Conservation (phyloP, 2,797 vertebrate species). For the Avahi laniger region DNA sequence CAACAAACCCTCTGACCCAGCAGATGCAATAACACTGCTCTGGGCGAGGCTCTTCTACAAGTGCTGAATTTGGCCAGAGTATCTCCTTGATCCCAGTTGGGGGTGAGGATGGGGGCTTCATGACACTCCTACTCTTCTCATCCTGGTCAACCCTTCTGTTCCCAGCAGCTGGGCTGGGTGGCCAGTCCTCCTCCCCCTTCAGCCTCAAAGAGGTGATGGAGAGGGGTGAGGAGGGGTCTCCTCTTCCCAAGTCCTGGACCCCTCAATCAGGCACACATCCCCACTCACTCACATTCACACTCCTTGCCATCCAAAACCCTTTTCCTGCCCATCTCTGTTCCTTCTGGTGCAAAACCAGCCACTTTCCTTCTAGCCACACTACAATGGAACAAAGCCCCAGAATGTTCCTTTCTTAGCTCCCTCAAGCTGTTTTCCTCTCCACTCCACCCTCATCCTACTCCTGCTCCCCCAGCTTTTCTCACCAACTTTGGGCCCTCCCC, state of each 20-base stretch:
- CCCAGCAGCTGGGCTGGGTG: neutral
- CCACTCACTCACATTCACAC: neutral
- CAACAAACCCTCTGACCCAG: slow-evolving; percentile 31
- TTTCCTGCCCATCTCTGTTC: neutral
- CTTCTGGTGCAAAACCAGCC: neutral
- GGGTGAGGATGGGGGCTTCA: neutral
- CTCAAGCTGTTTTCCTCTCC: neutral
- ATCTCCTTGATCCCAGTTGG: neutral
- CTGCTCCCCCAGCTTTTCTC: neutral
- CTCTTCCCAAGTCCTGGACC: neutral
- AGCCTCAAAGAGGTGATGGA: neutral
- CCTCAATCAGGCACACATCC: accelerated
- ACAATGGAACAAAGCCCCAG: neutral
- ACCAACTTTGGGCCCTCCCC: neutral
- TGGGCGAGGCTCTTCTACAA: slow-evolving; percentile 4
- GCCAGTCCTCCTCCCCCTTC: neutral
- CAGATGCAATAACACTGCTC: slow-evolving; percentile 45
- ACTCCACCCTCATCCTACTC: neutral
- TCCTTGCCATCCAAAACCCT: neutral
- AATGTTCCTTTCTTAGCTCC: neutral
- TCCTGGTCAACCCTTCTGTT: neutral
- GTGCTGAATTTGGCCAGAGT: slow-evolving; percentile 47
- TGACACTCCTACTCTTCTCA: neutral
- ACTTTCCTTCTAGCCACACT: neutral
- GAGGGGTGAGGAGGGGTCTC: neutral